These are phyloP conservation scores for Spheniscus humboldti DNA, from an alignment of 2,797 vertebrate species.

Conservation along the genomic window DNA sequence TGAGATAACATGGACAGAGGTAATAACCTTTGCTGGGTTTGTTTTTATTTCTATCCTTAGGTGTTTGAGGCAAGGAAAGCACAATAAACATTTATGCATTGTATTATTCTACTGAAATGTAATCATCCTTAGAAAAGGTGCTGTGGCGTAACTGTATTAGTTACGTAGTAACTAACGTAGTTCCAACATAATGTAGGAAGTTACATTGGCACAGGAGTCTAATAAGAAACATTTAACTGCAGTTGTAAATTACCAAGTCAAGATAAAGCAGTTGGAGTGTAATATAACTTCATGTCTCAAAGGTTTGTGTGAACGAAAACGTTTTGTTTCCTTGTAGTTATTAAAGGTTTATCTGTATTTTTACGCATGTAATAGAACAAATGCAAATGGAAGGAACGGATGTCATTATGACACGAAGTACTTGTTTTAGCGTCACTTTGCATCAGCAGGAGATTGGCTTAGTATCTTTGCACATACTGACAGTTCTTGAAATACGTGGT, in stretches of 20 bases:
- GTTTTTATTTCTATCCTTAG: background rate
- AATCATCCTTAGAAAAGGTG: background rate
- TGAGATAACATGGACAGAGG: conserved; percentile 88
- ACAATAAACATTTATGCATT: background rate
- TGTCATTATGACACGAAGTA: background rate
- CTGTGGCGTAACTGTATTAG: background rate
- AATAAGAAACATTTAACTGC: background rate
- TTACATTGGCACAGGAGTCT: background rate
- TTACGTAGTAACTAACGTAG: background rate
- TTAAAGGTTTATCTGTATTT: background rate
- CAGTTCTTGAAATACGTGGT: background rate
- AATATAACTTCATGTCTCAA: background rate
- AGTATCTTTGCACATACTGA: background rate
- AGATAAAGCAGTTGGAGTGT: background rate
- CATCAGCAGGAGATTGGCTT: background rate
- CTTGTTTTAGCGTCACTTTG: background rate
- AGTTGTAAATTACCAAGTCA: background rate
- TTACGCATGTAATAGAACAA: background rate
- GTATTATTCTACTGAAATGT: background rate
- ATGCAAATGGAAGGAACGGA: background rate
- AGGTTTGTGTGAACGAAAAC: background rate
- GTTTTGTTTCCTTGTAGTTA: background rate
- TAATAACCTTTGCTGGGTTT: conserved; percentile 51
- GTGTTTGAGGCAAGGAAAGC: background rate
- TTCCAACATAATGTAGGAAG: background rate